These are phyloP conservation scores for Cosmia trapezina DNA, from an alignment of 2,888 invertebrate genomes.

Conservation along the genomic window DNA sequence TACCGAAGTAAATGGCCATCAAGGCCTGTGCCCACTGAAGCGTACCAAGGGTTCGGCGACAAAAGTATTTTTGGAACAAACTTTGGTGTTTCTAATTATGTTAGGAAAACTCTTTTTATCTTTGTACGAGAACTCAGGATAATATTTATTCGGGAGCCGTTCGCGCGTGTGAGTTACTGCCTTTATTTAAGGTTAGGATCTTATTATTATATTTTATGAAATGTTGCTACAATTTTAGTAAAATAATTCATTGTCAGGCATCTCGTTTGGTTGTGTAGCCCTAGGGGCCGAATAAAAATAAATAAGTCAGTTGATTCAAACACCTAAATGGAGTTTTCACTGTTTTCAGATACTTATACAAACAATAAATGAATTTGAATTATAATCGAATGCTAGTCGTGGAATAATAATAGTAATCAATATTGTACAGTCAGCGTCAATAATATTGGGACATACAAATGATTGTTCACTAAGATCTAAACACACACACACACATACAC, in stretches of 20 bases:
- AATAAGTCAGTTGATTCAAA: background rate
- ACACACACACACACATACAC: too few relatives aligned
- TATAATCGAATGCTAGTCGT: background rate
- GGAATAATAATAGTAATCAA: background rate
- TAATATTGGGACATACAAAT: too few relatives aligned
- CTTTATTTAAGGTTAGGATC: constrained; percentile 12
- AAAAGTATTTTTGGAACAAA: constrained; percentile 44
- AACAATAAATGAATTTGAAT: too few relatives aligned
- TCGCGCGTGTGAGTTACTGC: constrained; percentile 34
- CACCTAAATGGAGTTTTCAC: too few relatives aligned
- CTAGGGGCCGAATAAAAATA: background rate
- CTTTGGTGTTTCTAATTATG: constrained; percentile 53
- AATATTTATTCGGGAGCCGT: constrained; percentile 40
- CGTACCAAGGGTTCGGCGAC: constrained; percentile 40
- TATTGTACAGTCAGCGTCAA: background rate
- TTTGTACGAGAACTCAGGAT: constrained; percentile 29
- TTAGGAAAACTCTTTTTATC: constrained; percentile 55
- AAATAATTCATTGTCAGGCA: constrained; percentile 2
- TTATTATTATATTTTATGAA: background rate
- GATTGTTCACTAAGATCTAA: too few relatives aligned
- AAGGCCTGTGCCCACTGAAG: constrained; percentile 46
- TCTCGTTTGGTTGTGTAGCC: background rate
- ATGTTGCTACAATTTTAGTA: background rate
- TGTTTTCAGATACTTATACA: background rate
- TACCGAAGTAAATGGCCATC: constrained; percentile 41